Evolutionary conservation across 2,888 invertebrate species (phyloP).

Genomic region (Euzetes globulus): DNA sequence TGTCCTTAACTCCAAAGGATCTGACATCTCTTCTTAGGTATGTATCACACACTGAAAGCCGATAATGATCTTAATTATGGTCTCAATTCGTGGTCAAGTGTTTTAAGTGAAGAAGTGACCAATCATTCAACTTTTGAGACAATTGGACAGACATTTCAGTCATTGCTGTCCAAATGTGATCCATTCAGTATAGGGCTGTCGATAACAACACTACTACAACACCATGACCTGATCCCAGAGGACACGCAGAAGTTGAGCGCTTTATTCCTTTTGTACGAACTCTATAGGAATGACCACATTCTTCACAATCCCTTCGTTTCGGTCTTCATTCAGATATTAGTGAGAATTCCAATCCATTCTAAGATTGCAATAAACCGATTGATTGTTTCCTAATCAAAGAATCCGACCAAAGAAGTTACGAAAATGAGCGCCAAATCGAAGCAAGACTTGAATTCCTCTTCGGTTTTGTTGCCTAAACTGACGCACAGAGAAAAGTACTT

Average conservation of each 20-base stretch:
- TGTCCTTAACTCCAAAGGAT: slow-evolving; percentile 9
- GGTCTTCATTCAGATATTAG: slow-evolving; percentile 62
- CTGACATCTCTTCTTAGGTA: slow-evolving; percentile 3
- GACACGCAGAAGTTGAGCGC: slow-evolving; percentile 62
- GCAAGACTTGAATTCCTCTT: slow-evolving; percentile 48
- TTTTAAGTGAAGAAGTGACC: slow-evolving; percentile 64
- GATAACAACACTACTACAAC: slow-evolving; percentile 54
- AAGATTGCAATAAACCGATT: not conserved
- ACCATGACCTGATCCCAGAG: slow-evolving; percentile 59
- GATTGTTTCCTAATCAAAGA: slow-evolving; percentile 43
- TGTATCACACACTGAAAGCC: not conserved
- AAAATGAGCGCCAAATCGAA: slow-evolving; percentile 36
- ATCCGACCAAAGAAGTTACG: slow-evolving; percentile 49
- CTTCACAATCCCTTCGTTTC: slow-evolving; percentile 63
- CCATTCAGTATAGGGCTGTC: not conserved
- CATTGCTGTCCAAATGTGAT: not conserved
- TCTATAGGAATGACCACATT: slow-evolving; percentile 59
- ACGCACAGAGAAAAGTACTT: slow-evolving; percentile 62
- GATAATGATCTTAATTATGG: not conserved
- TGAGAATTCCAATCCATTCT: slow-evolving; percentile 43
- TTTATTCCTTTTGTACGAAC: slow-evolving; percentile 61
- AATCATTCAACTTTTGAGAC: slow-evolving; percentile 67
- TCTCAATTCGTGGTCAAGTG: slow-evolving; percentile 51
- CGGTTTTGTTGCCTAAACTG: slow-evolving; percentile 53
- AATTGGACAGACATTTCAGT: slow-evolving; percentile 63